phyloP scores from a whole-genome alignment of 2,888 invertebrate genomes.

The Clostera curtula region DNA sequence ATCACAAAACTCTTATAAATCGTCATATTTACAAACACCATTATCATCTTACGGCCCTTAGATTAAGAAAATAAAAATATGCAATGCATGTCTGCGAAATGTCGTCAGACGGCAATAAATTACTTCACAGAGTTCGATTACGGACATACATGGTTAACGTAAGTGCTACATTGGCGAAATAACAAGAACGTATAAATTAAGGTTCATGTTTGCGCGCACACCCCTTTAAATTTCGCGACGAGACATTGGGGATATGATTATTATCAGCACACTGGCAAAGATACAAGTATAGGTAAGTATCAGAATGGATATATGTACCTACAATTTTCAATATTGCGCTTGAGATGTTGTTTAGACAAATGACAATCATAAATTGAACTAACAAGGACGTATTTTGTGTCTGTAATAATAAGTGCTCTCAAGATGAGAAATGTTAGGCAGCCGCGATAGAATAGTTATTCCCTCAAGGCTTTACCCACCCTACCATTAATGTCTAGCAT shows the following conservation, averaged over 20 bases:
- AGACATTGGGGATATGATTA: too few relatives aligned
- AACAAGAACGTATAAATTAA: slow-evolving; percentile 7
- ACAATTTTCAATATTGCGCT: background rate
- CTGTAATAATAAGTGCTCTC: too few relatives aligned
- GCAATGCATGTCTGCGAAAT: slow-evolving; percentile 15
- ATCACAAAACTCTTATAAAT: too few relatives aligned
- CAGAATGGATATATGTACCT: background rate
- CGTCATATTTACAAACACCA: too few relatives aligned
- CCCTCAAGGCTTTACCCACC: slow-evolving; percentile 9
- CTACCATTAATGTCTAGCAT: slow-evolving; percentile 16
- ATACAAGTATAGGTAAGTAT: too few relatives aligned
- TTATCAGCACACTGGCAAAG: too few relatives aligned
- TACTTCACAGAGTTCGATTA: slow-evolving; percentile 10
- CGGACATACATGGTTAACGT: slow-evolving; percentile 19
- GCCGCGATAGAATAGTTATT: background rate
- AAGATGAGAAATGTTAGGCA: background rate
- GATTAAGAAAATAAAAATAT: slow-evolving; percentile 14
- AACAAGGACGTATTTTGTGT: too few relatives aligned
- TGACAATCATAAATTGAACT: too few relatives aligned
- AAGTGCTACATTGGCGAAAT: slow-evolving; percentile 13
- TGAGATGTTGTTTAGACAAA: too few relatives aligned
- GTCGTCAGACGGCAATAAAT: slow-evolving; percentile 6
- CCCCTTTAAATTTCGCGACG: background rate
- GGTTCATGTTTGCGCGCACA: background rate
- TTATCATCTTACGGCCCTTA: slow-evolving; percentile 6